Conservation (phyloP, 2,888 invertebrate genomes). For the Gari tellinella region DNA sequence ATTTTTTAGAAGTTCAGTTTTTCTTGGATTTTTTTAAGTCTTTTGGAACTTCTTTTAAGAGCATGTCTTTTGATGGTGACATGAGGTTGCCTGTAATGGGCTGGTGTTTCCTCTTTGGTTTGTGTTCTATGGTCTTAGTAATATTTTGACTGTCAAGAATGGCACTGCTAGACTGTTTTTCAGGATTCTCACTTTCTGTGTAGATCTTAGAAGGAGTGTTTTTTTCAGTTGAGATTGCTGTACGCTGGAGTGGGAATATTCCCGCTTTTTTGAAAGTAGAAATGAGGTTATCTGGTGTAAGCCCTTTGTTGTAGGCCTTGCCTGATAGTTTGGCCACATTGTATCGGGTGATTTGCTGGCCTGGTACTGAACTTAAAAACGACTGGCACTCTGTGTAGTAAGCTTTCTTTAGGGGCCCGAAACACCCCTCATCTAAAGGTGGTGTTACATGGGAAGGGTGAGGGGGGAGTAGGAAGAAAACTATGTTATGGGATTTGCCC, state of each 20-base stretch:
- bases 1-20: too few species aligned
- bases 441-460: too few species aligned
- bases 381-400: conserved; percentile 26
- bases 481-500: too few species aligned
- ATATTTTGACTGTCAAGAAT: conserved; percentile 22
- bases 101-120: neutral
- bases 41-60: too few species aligned
- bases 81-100: too few species aligned
- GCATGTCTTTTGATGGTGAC: too few species aligned
- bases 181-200: neutral
- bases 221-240: conserved; percentile 4
- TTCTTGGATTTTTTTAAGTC: too few species aligned
- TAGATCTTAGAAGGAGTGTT: conserved; percentile 32
- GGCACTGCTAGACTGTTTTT: neutral
- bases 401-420: conserved; percentile 20
- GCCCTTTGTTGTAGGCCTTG: conserved; percentile 27
- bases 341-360: conserved; percentile 13
- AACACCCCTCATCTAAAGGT: too few species aligned
- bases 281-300: conserved; percentile 27
- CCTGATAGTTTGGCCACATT: conserved; percentile 27
- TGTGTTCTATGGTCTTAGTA: neutral
- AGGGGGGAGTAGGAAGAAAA: too few species aligned
- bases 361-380: conserved; percentile 10
- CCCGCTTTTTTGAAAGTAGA: conserved; percentile 24
- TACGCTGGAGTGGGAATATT: conserved; percentile 16